Evolutionary conservation across 2,888 invertebrate genomes (phyloP), one percentile per base, ranked within the genome.

Genomic region (Chrysodeixis includens): DNA sequence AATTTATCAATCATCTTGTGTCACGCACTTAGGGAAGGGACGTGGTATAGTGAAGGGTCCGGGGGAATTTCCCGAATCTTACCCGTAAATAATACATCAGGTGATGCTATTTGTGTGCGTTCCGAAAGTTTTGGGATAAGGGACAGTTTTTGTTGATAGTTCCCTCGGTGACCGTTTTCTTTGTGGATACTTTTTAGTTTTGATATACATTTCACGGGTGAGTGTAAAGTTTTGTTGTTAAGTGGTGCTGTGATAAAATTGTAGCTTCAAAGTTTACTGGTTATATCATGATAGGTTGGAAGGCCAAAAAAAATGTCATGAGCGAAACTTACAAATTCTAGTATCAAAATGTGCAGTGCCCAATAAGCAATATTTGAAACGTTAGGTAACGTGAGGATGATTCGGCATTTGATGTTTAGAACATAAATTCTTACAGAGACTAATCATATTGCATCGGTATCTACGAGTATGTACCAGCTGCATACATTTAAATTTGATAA

Each of bases 1-100:
- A 81, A 88, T 88, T 86, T 85, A 89, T 90, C 88, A 90, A 88
- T 86, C 88, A 83, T 83, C 68, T 74, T 77, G 69, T 81, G 84
- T 83, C 85, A 84, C 81, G 75, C 71, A 69, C 74, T 79, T 70
- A 76, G 76, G 74, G 81, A 14, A 53, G 54, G n/a, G 66, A 56
- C 35, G 32, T 16, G 30, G 10, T 14, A 14, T 30, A 16, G 32
- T 56, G 53, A 46, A 54, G 56, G 66, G 68, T 18, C 20, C 46
- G 46, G 8, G 46, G 44, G 56, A 30, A 18, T 62, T 46, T 62
- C 56, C 62, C 74, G 67, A 54, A 66, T 65, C 66, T 77, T 64
- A 54, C 72, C 74, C 69, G 73, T 83, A 74, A 82, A 82, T 83
- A 81, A 79, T 76, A 56, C 57, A 73, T 26, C 58, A 70, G 64